Conservation (phyloP, 2,113 vertebrate species). For the Bujurquina vittata region DNA sequence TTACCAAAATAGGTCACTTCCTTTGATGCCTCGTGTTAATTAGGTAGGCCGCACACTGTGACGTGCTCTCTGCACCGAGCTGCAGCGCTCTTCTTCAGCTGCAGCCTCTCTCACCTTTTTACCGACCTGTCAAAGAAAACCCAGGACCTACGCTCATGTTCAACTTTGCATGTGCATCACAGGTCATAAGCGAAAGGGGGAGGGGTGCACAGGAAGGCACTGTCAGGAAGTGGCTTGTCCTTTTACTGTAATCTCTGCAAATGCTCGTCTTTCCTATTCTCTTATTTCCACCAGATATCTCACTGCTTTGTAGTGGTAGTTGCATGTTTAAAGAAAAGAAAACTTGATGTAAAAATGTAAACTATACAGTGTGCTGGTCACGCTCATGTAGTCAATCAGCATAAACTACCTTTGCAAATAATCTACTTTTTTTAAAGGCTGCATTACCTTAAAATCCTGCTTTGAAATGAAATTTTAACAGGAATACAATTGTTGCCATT, state of each 20-base stretch:
- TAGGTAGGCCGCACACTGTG: slow-evolving; percentile 45
- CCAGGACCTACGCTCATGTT: slow-evolving; percentile 18
- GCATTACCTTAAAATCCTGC: background rate
- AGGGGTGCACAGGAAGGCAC: slow-evolving; percentile 72
- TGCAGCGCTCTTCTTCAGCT: slow-evolving; percentile 7
- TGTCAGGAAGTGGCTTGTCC: slow-evolving; percentile 80
- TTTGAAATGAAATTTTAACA: background rate
- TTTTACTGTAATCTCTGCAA: slow-evolving; percentile 74
- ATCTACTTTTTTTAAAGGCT: background rate
- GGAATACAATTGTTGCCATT: background rate
- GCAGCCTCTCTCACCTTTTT: slow-evolving; percentile 20
- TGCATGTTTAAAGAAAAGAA: too few relatives aligned
- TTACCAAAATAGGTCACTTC: slow-evolving; percentile 59
- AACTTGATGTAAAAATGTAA: too few relatives aligned
- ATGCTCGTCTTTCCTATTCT: slow-evolving; percentile 23
- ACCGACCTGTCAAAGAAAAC: slow-evolving; percentile 28
- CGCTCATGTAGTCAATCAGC: background rate
- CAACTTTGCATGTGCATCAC: slow-evolving; percentile 35
- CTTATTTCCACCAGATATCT: slow-evolving; percentile 20
- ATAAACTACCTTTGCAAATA: background rate
- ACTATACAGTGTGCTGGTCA: background rate
- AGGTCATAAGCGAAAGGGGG: slow-evolving; percentile 60
- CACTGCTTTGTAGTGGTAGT: background rate
- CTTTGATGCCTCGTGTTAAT: slow-evolving; percentile 53
- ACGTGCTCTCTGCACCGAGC: slow-evolving; percentile 4